Conservation (phyloP, 2,888 invertebrate species). For the Brassicogethes aeneus region DNA sequence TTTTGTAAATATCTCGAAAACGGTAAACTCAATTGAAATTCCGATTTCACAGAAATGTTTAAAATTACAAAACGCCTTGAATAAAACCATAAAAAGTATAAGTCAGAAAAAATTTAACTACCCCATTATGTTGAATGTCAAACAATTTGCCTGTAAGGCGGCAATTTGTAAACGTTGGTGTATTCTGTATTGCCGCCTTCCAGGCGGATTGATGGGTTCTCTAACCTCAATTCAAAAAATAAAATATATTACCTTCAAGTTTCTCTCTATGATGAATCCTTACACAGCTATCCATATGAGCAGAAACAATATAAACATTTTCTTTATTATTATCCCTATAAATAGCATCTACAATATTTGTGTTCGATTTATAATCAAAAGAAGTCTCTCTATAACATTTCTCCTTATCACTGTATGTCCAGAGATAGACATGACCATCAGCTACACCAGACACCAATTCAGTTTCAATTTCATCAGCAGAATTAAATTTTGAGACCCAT, state of each 20-base stretch:
- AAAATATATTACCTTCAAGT: constrained; percentile 11
- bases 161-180: too few species aligned
- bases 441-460: constrained; percentile 70
- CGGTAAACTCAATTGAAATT: too few species aligned
- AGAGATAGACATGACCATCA: constrained; percentile 68
- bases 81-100: too few species aligned
- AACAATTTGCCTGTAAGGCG: too few species aligned
- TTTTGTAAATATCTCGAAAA: too few species aligned
- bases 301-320: constrained; percentile 48
- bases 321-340: constrained; percentile 38
- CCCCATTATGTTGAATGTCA: too few species aligned
- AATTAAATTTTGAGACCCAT: constrained; percentile 38
- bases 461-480: constrained; percentile 28
- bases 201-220: too few species aligned
- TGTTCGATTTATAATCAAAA: constrained; percentile 47
- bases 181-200: too few species aligned
- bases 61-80: too few species aligned
- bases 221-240: too few species aligned
- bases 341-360: constrained; percentile 61
- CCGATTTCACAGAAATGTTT: too few species aligned
- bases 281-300: constrained; percentile 57
- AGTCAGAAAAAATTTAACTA: too few species aligned
- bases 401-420: constrained; percentile 43
- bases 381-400: not conserved
- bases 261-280: constrained; percentile 54